phyloP scores from a whole-genome alignment of 2,888 invertebrate species.

The Acrobasis consociella region DNA sequence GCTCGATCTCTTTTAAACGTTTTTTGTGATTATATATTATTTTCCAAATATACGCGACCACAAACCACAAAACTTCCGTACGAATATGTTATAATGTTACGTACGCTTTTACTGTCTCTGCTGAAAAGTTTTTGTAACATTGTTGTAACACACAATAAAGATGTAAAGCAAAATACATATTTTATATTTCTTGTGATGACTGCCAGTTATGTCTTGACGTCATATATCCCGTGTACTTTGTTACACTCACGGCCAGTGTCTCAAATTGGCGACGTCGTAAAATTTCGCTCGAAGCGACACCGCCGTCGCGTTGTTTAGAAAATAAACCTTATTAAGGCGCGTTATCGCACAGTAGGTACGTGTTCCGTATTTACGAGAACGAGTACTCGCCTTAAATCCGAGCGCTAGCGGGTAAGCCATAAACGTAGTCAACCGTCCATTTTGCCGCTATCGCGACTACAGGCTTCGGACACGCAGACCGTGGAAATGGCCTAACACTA shows the following conservation, averaged over 20 bases:
- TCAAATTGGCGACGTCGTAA: conserved; percentile 43
- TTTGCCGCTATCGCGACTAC: conserved; percentile 76
- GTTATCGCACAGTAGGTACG: conserved; percentile 63
- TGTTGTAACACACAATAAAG: conserved; percentile 3
- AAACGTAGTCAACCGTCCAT: conserved; percentile 82
- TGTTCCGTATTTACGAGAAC: conserved; percentile 67
- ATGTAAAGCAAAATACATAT: conserved; percentile 1
- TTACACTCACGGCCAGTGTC: conserved; percentile 35
- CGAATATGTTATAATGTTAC: background rate
- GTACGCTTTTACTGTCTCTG: background rate
- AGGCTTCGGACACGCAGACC: conserved; percentile 71
- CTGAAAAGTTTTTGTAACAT: background rate
- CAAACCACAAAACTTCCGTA: conserved; percentile 5
- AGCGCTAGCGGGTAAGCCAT: conserved; percentile 71
- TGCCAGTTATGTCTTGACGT: background rate
- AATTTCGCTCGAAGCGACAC: conserved; percentile 47
- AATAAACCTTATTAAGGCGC: conserved; percentile 69
- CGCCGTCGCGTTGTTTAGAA: conserved; percentile 53
- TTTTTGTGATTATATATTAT: conserved; percentile 2
- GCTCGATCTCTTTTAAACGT: background rate
- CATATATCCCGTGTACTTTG: conserved; percentile 16
- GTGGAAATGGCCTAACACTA: conserved; percentile 33
- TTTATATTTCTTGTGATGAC: conserved; percentile 16
- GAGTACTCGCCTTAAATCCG: conserved; percentile 69
- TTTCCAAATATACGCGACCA: background rate